Conservation (phyloP, 2,888 invertebrate species). For the Parascotia fuliginaria region DNA sequence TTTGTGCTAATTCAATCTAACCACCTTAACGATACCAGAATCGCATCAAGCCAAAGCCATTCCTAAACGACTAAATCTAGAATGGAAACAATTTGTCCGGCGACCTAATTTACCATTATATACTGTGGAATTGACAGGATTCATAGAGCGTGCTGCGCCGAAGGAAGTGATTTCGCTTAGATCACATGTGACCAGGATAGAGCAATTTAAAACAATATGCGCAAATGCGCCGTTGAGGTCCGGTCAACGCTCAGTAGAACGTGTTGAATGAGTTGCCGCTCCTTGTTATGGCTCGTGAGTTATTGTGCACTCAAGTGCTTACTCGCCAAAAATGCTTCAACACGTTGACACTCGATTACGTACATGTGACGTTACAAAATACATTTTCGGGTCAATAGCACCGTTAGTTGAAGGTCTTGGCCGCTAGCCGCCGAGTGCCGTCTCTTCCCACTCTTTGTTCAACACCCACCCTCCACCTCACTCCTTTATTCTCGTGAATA, state of each 20-base stretch:
- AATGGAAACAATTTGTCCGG: conserved; percentile 9
- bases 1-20: conserved; percentile 17
- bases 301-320: conserved; percentile 23
- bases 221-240: conserved; percentile 27
- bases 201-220: conserved; percentile 61
- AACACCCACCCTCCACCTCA: conserved; percentile 38
- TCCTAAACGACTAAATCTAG: neutral
- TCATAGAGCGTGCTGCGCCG: conserved; percentile 13
- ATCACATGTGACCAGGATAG: conserved; percentile 49
- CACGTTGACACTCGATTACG: conserved; percentile 50
- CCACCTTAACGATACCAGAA: conserved; percentile 9
- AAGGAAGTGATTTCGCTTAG: conserved; percentile 36
- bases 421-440: conserved; percentile 50
- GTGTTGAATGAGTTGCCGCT: conserved; percentile 26
- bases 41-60: neutral
- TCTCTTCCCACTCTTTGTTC: conserved; percentile 40
- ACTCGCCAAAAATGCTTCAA: conserved; percentile 32
- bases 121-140: conserved; percentile 29
- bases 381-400: conserved; percentile 69
- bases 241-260: conserved; percentile 23
- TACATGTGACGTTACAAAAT: conserved; percentile 51
- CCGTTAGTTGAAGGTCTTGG: conserved; percentile 72
- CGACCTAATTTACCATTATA: conserved; percentile 20
- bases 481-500: conserved; percentile 26
- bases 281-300: conserved; percentile 16